phyloP scores from a whole-genome alignment of 2,797 vertebrate genomes.

The Antennarius maculatus region DNA sequence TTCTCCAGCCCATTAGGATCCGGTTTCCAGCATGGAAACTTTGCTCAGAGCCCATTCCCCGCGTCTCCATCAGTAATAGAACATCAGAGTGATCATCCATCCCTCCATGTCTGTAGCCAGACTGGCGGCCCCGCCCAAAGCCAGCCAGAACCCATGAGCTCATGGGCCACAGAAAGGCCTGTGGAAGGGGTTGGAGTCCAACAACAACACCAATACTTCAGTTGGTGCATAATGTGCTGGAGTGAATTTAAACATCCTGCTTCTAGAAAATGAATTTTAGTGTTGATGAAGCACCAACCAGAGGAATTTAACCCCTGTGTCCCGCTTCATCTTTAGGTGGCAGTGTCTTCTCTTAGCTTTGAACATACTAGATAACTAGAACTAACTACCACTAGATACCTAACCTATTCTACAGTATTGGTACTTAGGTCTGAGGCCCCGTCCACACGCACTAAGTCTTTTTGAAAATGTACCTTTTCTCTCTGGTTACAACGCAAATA shows the following conservation, averaged over 20 bases:
- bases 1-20: slow-evolving; percentile 59
- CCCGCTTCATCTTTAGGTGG: too few species aligned
- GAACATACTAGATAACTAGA: too few species aligned
- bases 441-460: too few species aligned
- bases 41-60: slow-evolving; percentile 55
- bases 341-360: too few species aligned
- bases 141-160: slow-evolving; percentile 48
- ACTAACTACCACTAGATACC: too few species aligned
- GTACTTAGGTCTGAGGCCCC: too few species aligned
- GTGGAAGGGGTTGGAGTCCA: slow-evolving; percentile 14
- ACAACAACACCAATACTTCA: slow-evolving; percentile 9
- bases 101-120: slow-evolving; percentile 41
- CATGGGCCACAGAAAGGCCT: slow-evolving; percentile 53
- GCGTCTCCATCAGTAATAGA: slow-evolving; percentile 47
- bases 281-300: too few species aligned
- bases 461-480: too few species aligned
- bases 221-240: slow-evolving; percentile 5
- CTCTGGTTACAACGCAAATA: too few species aligned
- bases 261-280: too few species aligned
- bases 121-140: slow-evolving; percentile 45
- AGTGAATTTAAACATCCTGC: slow-evolving; percentile 6
- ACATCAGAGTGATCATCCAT: slow-evolving; percentile 45
- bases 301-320: too few species aligned
- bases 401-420: too few species aligned
- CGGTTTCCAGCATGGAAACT: slow-evolving; percentile 57